Evolutionary conservation across 2,113 vertebrate species (phyloP).

Genomic region (Thryonomys swinderianus): DNA sequence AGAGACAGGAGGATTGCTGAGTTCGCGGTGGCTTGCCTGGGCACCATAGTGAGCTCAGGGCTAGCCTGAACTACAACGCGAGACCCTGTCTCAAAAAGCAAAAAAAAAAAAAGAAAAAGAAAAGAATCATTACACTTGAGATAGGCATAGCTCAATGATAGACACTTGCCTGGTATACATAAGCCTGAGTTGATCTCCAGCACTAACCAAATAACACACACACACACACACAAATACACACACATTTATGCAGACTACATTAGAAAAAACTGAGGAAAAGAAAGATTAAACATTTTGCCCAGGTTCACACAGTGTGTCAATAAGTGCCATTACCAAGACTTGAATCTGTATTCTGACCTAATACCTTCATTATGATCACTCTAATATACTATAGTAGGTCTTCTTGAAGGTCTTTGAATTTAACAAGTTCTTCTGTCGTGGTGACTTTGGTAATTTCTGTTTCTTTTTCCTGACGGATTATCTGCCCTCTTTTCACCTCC

Average conservation of each 20-base stretch:
- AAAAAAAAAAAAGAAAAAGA: too few relatives aligned
- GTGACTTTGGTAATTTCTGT: background rate
- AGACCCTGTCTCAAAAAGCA: too few relatives aligned
- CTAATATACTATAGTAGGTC: background rate
- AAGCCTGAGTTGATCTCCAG: background rate
- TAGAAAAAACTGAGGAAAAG: slow-evolving; percentile 12
- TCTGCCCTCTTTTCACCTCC: background rate
- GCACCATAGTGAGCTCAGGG: too few relatives aligned
- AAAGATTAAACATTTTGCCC: background rate
- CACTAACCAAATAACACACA: background rate
- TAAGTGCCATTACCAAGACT: background rate
- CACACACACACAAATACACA: background rate
- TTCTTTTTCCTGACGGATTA: slow-evolving; percentile 8
- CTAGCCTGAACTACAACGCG: too few relatives aligned
- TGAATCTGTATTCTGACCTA: background rate
- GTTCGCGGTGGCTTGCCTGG: too few relatives aligned
- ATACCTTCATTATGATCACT: background rate
- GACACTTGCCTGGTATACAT: background rate
- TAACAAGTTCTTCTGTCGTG: slow-evolving; percentile 13
- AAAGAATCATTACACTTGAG: background rate
- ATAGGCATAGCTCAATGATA: background rate
- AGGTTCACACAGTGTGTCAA: background rate
- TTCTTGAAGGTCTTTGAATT: slow-evolving; percentile 18
- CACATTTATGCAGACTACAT: background rate
- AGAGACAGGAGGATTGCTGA: too few relatives aligned